Base-by-base conservation (phyloP, 2,888 invertebrate species). In the Drosophila trichaetosa region DNA sequence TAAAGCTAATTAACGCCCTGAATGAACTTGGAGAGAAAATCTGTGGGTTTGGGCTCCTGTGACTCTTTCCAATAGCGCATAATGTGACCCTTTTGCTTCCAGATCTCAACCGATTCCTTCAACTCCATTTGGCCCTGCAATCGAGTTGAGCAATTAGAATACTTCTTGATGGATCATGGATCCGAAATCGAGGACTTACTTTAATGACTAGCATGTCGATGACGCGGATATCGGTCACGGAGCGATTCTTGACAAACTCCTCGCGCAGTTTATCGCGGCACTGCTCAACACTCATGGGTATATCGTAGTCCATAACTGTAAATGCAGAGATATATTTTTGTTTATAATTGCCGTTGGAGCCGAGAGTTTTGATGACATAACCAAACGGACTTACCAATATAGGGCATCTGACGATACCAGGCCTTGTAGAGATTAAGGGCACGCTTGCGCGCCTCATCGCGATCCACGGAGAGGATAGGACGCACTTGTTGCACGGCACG, bases 201-300 rank as follows among this genome's bases (percentile, higher is more conserved):
- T 98, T 98, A 69, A 98, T 96, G 52, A 99, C 96, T 69, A 99
- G 94, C 95, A 98, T 95, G 93, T 99, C 99, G 91, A 98, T 97
- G 38, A 97, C 95, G 91, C 99, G 95, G 70, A 99, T 94, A 93
- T 99, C 99, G 52, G 95, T 95, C 0, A 98, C 95, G 93, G 96
- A 91, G 90, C 95, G 95, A 92, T 98, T 95, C 90, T 96, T 96
- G 57, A 94, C 62, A 91, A 99, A 99, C 89, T 96, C 93, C 90
- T 97, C 96, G 75, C 97, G 95, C 34, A 99, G 92, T 92, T 97
- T 98, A 1, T 91, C 93, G 79, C 95, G 94, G 85, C 96, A 96
- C 77, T 97, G 95, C 29, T 95, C 94, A 66, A 95, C 95, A 60
- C 94, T 95, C 91, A 96, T 95, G 1, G 98, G 97, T 67, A 99